Conservation (phyloP, 1,140 invertebrate genomes). For the Palaemon carinicauda region DNA sequence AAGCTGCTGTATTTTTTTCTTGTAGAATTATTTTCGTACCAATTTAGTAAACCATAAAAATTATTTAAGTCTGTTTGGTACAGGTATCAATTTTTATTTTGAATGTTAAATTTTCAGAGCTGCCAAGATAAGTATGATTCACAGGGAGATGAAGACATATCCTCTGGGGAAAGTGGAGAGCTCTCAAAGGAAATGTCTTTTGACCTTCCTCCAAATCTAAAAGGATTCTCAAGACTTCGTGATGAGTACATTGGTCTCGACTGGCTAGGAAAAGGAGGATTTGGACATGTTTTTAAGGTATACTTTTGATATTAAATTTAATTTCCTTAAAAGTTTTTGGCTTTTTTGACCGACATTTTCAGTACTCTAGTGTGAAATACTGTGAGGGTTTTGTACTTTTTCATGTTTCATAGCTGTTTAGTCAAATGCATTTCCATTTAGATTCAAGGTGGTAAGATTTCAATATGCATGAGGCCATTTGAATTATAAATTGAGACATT, state of each 20-base stretch:
- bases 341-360: background rate
- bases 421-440: too few species aligned
- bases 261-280: constrained; percentile 90
- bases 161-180: constrained; percentile 61
- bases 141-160: constrained; percentile 5
- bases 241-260: constrained; percentile 89
- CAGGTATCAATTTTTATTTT: background rate
- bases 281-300: constrained; percentile 95
- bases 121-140: background rate
- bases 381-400: too few species aligned
- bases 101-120: background rate
- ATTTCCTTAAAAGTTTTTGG: background rate
- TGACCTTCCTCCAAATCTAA: constrained; percentile 61
- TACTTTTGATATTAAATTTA: constrained; percentile 32
- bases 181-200: constrained; percentile 62
- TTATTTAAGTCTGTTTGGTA: background rate
- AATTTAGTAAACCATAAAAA: too few species aligned
- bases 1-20: too few species aligned
- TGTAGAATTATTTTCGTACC: too few species aligned
- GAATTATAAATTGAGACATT: too few species aligned
- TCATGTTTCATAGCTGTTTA: too few species aligned
- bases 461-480: too few species aligned
- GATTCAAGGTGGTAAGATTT: too few species aligned
- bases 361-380: too few species aligned
- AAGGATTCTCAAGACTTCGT: constrained; percentile 74